Evolutionary conservation across 2,113 vertebrate species (phyloP), one percentile per base, ranked within the genome.

Genomic region (Myxocyprinus asiaticus): DNA sequence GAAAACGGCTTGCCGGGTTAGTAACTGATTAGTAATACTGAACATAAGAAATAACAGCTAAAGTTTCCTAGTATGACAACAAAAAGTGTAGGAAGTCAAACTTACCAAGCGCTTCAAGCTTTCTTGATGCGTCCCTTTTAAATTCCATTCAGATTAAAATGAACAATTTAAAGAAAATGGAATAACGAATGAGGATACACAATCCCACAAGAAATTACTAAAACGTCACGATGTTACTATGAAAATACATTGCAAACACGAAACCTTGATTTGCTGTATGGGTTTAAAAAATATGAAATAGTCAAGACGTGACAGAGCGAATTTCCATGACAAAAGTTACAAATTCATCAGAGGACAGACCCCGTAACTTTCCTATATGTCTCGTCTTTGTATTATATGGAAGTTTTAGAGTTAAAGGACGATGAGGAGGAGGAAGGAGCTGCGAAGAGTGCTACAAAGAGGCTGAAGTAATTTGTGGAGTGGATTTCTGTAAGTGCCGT

Each of bases 401-500:
- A 84, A 77, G 66, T 66, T 75, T 82, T 80, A 81, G 76, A 87
- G 81, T 81, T 82, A 81, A 82, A 82, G 56, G 42, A 67, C 55
- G 67, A 83, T 12, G 64, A 74, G 47, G 71, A 80, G 65, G 77
- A 75, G 77, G 81, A 82, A 68, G 78, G 83, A 56, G 47, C 69
- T 74, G 72, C 85, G 83, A 81, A 86, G 72, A 71, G 81, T 88
- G 91, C 85, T 81, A 83, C 11, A 14, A 22, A 58, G 63, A 80
- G 82, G n/a, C 63, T 62, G 89, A 84, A 91, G 87, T 82, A 94
- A 94, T 90, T 86, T 88, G 87, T 87, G 93, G 92, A 93, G 68
- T 91, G 93, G 93, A 93, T 71, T 91, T 83, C 67, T 56, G 56
- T 81, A 83, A 85, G 64, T 6, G 55, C 43, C 33, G 67, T 79